Base-by-base conservation (phyloP, 1,140 invertebrate genomes). In the Archivesica marissinica region DNA sequence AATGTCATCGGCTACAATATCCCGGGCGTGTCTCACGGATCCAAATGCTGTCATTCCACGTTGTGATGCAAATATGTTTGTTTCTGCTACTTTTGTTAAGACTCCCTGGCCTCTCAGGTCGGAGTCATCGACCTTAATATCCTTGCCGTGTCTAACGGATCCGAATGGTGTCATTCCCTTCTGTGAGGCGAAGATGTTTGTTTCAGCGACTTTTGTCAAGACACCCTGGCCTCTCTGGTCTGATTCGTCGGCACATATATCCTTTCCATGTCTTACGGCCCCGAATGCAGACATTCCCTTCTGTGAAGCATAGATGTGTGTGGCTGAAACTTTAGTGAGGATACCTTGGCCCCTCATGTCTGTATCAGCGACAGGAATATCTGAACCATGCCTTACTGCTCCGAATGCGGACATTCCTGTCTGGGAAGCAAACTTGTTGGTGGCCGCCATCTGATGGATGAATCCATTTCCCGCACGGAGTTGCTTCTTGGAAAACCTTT, bases 141-240 rank as follows among this genome's bases (percentile, higher is more conserved):
- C 91, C 35, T 87, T 85, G 25, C 91, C 87, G 79, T 93, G 92
- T 15, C 92, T 68, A 3, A 90, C 87, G 9, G 86, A 85, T 0
- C 92, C 92, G 59, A 92, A 88, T 44, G 68, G 66, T n/a, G 97
- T 98, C 91, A 98, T 98, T 25, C 98, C 98, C 28, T 86, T 85
- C 78, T 93, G 92, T 33, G 88, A 90, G 4, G 91, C 92, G 35
- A 92, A 93, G 94, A 98, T 98, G 95, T 99, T 99, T 88, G 97
- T 97, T 59, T 98, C 98, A 91, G 98, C 98, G 93, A 99, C 98
- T 33, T 99, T 95, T 78, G 97, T 97, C 90, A 99, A 98, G 61
- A 98, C 96, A 33, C 96, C 96, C 89, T 98, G 97, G 1, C 98
- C 97, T 33, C 97, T 97, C 86, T 96, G 96, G 70, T 0, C 95